Evolutionary conservation across 2,797 vertebrate genomes (phyloP).

Genomic region (Agapornis canus): DNA sequence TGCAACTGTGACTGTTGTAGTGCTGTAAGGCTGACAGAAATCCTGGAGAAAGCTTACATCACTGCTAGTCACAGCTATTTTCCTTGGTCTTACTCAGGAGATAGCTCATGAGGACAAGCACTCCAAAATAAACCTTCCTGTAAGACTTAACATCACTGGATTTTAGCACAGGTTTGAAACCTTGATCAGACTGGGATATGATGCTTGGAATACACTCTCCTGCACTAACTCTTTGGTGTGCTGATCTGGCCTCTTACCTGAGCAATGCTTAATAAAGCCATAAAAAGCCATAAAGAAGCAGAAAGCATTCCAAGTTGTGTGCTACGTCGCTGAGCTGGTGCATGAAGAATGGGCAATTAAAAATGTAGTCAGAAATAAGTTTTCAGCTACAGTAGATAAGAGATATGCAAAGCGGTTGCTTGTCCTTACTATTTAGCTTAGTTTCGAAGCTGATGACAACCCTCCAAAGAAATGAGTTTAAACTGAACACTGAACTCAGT

Average conservation of each 20-base stretch:
- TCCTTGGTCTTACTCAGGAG: background rate
- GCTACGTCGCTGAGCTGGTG: background rate
- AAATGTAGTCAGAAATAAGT: slow-evolving; percentile 8
- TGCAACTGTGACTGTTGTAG: background rate
- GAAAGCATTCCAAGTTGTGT: background rate
- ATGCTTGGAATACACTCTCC: background rate
- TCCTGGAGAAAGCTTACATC: background rate
- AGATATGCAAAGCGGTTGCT: slow-evolving; percentile 9
- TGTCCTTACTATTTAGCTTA: slow-evolving; percentile 35
- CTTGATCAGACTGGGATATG: background rate
- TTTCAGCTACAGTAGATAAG: background rate
- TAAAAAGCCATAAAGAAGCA: background rate
- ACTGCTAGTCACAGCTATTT: background rate
- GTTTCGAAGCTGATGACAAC: background rate
- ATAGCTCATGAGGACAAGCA: background rate
- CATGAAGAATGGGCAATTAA: background rate
- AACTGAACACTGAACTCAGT: slow-evolving; percentile 13
- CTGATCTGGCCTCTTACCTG: slow-evolving; percentile 9
- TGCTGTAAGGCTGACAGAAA: background rate
- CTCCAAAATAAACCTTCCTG: background rate
- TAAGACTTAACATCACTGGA: background rate
- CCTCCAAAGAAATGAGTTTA: slow-evolving; percentile 37
- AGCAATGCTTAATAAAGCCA: background rate
- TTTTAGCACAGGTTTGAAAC: background rate
- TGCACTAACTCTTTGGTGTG: background rate